These are phyloP conservation scores for Tenebrio molitor DNA, from an alignment of 1,140 invertebrate genomes.

Conservation along the genomic window DNA sequence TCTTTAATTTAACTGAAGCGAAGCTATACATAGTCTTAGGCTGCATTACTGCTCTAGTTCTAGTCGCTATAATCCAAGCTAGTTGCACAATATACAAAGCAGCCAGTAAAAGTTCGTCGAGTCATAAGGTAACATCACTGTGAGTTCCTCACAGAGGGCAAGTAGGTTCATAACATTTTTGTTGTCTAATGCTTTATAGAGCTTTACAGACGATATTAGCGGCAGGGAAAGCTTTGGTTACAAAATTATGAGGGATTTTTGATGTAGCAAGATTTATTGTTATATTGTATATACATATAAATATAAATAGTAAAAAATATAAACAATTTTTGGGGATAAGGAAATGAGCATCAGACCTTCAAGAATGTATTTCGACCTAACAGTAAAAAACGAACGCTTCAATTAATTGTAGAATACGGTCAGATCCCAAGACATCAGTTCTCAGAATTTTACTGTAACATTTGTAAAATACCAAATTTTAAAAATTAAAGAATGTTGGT, in stretches of 20 bases:
- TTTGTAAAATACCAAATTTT: not conserved
- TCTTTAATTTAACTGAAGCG: conserved; percentile 75
- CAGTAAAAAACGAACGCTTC: not conserved
- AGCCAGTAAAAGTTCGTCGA: conserved; percentile 73
- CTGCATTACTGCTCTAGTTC: conserved; percentile 82
- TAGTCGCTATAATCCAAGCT: conserved; percentile 86
- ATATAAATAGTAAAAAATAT: too few species aligned
- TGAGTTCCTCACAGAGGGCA: conserved; percentile 55
- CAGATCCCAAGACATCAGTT: too few species aligned
- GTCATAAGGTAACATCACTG: conserved; percentile 71
- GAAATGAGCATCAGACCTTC: conserved; percentile 2
- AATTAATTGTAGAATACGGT: not conserved
- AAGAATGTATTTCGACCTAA: not conserved
- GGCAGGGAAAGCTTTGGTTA: too few species aligned
- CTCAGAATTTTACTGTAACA: not conserved
- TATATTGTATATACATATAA: too few species aligned
- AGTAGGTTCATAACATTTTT: conserved; percentile 57
- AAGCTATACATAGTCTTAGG: conserved; percentile 88
- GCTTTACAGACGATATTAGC: not conserved
- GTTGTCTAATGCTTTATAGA: conserved; percentile 42
- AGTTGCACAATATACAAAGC: conserved; percentile 85
- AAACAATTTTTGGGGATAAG: too few species aligned
- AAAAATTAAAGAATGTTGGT: too few species aligned
- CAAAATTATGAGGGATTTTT: not conserved
- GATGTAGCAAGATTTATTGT: too few species aligned